Evolutionary conservation across 2,797 vertebrate genomes (phyloP).

Genomic region (Muraenolepis orangiensis): DNA sequence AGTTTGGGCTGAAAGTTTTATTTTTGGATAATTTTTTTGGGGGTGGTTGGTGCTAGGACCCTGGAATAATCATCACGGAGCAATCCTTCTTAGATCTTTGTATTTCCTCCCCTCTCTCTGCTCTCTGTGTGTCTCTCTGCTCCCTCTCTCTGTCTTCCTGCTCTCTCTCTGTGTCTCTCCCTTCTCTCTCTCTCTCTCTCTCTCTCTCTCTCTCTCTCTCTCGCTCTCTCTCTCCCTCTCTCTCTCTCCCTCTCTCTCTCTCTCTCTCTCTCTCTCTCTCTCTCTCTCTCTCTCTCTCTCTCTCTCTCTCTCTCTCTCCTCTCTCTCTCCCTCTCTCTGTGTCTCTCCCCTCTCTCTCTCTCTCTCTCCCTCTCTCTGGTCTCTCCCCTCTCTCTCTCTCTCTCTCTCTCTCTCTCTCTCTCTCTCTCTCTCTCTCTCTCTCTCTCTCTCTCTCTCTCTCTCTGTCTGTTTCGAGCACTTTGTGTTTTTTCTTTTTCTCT

Average conservation of each 20-base stretch:
- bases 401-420: too few relatives aligned
- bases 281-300: slow-evolving; percentile 17
- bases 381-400: too few relatives aligned
- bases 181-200: slow-evolving; percentile 18
- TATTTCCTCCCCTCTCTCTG: slow-evolving; percentile 42
- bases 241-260: too few relatives aligned
- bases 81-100: slow-evolving; percentile 56
- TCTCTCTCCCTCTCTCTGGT: too few relatives aligned
- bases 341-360: too few relatives aligned
- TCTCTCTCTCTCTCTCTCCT: slow-evolving; percentile 36
- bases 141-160: slow-evolving; percentile 24
- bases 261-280: too few relatives aligned
- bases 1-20: slow-evolving; percentile 18
- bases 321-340: too few relatives aligned
- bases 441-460: slow-evolving; percentile 21
- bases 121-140: neutral
- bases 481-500: too few relatives aligned
- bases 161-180: slow-evolving; percentile 2
- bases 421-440: too few relatives aligned
- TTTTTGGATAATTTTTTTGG: slow-evolving; percentile 27
- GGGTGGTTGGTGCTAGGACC: slow-evolving; percentile 45
- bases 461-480: too few relatives aligned
- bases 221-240: slow-evolving; percentile 31
- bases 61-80: slow-evolving; percentile 65
- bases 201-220: slow-evolving; percentile 23